Conservation (phyloP, 1,140 invertebrate genomes). For the Drosophila quadrilineata region DNA sequence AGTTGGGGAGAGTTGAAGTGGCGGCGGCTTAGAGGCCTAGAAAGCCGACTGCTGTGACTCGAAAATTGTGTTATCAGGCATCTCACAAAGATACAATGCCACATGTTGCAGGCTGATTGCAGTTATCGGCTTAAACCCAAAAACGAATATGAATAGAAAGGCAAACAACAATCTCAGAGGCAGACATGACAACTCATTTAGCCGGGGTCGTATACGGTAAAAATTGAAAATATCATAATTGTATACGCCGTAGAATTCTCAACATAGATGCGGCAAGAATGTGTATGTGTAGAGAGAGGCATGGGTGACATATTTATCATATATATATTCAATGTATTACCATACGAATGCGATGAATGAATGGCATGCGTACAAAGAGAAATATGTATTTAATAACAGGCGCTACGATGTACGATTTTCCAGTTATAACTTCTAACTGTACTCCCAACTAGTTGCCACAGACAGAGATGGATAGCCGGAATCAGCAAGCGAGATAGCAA, state of each 20-base stretch:
- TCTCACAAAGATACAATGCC: conserved; percentile 31
- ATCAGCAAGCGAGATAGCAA: background rate
- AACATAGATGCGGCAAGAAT: too few species aligned
- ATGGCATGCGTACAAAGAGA: conserved; percentile 58
- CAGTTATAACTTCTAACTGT: conserved; percentile 59
- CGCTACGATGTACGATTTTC: conserved; percentile 48
- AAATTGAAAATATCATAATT: conserved; percentile 36
- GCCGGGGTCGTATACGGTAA: background rate
- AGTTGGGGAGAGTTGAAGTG: too few species aligned
- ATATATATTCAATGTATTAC: conserved; percentile 69
- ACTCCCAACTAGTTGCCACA: conserved; percentile 12
- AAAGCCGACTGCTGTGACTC: conserved; percentile 18
- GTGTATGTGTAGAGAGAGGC: too few species aligned
- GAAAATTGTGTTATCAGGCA: conserved; percentile 45
- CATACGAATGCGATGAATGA: conserved; percentile 54
- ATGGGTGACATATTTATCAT: conserved; percentile 21
- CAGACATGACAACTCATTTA: conserved; percentile 38
- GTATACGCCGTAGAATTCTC: background rate
- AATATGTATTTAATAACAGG: conserved; percentile 62
- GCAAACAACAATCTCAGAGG: too few species aligned
- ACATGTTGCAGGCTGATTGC: conserved; percentile 1
- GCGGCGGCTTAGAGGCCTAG: too few species aligned
- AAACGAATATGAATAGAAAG: conserved; percentile 22
- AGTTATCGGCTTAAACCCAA: conserved; percentile 42
- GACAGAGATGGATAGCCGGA: conserved; percentile 4